Conservation (phyloP, 2,797 vertebrate genomes). For the Champsocephalus esox region DNA sequence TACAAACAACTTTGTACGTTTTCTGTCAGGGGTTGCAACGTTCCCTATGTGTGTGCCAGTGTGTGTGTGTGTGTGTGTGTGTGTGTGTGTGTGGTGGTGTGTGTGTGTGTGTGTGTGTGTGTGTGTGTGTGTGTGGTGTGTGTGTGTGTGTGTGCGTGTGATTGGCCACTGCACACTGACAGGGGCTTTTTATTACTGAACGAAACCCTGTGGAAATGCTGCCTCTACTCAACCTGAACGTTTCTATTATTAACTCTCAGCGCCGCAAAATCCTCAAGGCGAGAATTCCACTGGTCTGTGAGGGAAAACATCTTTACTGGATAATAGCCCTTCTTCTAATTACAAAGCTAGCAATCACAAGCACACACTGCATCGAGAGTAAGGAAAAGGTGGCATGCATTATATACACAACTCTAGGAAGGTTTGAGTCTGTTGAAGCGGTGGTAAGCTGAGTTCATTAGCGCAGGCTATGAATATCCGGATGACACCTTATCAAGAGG, state of each 20-base stretch:
- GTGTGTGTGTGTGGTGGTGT: no score
- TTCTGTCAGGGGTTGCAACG: conserved; percentile 17
- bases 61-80: conserved; percentile 4
- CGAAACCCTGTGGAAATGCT: conserved; percentile 83
- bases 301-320: conserved; percentile 89
- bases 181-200: conserved; percentile 72
- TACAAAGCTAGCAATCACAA: conserved; percentile 77
- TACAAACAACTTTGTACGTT: conserved; percentile 7
- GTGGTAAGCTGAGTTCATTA: conserved; percentile 58
- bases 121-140: no score
- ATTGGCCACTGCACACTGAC: conserved; percentile 51
- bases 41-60: conserved; percentile 20
- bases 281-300: conserved; percentile 81
- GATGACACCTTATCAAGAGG: conserved; percentile 32
- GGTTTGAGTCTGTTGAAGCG: conserved; percentile 15
- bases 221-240: conserved; percentile 87
- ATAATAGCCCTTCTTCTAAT: conserved; percentile 87
- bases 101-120: no score
- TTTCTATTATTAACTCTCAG: conserved; percentile 90
- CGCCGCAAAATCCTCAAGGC: conserved; percentile 80
- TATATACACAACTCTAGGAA: conserved; percentile 5
- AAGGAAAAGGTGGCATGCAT: conserved; percentile 27
- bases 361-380: conserved; percentile 26
- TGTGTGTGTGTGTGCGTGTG: not conserved
- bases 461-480: conserved; percentile 29